These are phyloP conservation scores for Periparus ater DNA, from an alignment of 2,797 vertebrate species.

Conservation along the genomic window DNA sequence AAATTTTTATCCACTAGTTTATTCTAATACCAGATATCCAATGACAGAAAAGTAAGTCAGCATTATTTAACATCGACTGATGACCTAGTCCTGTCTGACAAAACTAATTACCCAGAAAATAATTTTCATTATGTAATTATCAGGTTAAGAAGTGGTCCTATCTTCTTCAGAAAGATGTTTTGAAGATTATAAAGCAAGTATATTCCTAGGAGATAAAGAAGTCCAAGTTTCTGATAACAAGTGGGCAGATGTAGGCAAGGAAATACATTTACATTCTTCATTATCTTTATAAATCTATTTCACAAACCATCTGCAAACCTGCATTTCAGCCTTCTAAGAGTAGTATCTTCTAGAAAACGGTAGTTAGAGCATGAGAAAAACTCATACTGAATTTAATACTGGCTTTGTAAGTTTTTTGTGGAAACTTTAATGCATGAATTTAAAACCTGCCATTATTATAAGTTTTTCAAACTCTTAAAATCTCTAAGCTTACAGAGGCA, in stretches of 20 bases:
- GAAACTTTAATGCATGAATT: not conserved
- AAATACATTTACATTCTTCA: not conserved
- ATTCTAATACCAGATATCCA: not conserved
- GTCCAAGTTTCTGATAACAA: not conserved
- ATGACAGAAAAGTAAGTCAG: not conserved
- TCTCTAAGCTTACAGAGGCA: not conserved
- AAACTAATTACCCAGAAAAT: not conserved
- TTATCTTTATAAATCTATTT: not conserved
- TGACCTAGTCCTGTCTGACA: not conserved
- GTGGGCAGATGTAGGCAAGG: not conserved
- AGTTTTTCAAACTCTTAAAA: not conserved
- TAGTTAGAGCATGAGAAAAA: not conserved
- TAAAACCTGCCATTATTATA: not conserved
- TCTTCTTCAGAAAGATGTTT: not conserved
- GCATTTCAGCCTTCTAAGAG: not conserved
- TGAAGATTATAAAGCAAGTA: not conserved
- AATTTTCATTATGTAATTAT: not conserved
- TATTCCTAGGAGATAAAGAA: not conserved
- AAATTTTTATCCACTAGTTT: not conserved
- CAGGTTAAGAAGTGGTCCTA: not conserved
- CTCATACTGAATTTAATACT: not conserved
- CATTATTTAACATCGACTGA: not conserved
- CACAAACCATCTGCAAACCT: not conserved
- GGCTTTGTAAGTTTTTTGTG: not conserved
- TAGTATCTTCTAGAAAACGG: not conserved